Evolutionary conservation across 2,888 invertebrate species (phyloP).

Genomic region (Melinaea menophilus): DNA sequence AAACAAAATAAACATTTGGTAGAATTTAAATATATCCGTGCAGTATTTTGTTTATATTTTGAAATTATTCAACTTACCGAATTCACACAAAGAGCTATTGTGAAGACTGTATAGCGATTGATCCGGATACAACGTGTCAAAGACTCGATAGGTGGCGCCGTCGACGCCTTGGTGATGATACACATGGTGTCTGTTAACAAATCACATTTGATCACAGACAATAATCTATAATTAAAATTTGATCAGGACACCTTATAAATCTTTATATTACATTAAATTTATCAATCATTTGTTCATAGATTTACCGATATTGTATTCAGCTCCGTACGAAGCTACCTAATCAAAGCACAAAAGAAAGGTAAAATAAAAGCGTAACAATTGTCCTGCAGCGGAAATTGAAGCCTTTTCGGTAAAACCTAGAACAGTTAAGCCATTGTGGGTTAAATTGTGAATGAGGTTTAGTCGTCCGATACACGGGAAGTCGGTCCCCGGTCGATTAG

Average conservation of each 20-base stretch:
- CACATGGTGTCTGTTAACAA: slow-evolving; percentile 82
- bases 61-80: slow-evolving; percentile 50
- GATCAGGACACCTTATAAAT: too few relatives aligned
- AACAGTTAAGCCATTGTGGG: slow-evolving; percentile 25
- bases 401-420: slow-evolving; percentile 25
- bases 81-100: slow-evolving; percentile 89
- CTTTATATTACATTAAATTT: too few relatives aligned
- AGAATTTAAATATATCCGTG: not conserved
- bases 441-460: slow-evolving; percentile 26
- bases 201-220: not conserved
- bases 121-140: slow-evolving; percentile 83
- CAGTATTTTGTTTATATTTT: not conserved
- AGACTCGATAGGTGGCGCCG: slow-evolving; percentile 79
- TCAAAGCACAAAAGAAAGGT: slow-evolving; percentile 19
- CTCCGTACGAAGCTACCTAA: slow-evolving; percentile 7
- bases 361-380: slow-evolving; percentile 24
- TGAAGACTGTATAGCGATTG: slow-evolving; percentile 86
- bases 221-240: not conserved
- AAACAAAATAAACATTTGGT: not conserved
- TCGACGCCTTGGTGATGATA: slow-evolving; percentile 88
- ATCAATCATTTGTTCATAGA: too few relatives aligned
- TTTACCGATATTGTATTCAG: not conserved
- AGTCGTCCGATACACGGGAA: slow-evolving; percentile 27
- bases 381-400: slow-evolving; percentile 28
- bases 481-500: slow-evolving; percentile 29